A percentile compares a stretch with the other conserved stretches of the same genome.
phyloP scores from a whole-genome alignment of 2,888 invertebrate species.

The Drosophila nigritarsus region DNA sequence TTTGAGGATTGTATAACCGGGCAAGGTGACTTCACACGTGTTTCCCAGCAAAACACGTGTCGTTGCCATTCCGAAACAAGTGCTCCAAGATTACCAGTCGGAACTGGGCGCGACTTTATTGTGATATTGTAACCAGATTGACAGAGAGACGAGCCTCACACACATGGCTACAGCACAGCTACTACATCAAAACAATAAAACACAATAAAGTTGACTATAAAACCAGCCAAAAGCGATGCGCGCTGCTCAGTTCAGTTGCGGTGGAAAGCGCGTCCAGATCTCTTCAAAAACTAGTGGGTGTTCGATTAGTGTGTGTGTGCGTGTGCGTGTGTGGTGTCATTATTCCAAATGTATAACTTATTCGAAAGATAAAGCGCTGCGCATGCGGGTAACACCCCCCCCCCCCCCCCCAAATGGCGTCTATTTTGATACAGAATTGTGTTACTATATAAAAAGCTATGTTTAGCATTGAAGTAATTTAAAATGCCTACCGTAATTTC shows the following conservation, averaged over 20 bases:
- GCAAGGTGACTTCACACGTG: conserved; percentile 3
- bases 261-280: conserved; percentile 50
- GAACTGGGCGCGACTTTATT: conserved; percentile 42
- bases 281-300: conserved; percentile 24
- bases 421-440: neutral
- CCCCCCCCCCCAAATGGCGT: neutral
- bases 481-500: conserved; percentile 8
- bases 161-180: conserved; percentile 9
- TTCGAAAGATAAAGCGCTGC: neutral
- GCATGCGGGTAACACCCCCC: neutral
- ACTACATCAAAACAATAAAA: conserved; percentile 18
- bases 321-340: conserved; percentile 7
- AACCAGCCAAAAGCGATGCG: conserved; percentile 57
- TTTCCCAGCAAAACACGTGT: conserved; percentile 21
- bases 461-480: neutral
- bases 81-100: conserved; percentile 21
- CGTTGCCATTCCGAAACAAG: conserved; percentile 23
- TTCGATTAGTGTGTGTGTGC: neutral
- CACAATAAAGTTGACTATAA: conserved; percentile 63
- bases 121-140: conserved; percentile 26
- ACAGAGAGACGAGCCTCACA: conserved; percentile 19
- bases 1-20: neutral
- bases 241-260: conserved; percentile 46
- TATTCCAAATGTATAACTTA: neutral
- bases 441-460: neutral